Evolutionary conservation across 2,888 invertebrate species (phyloP).

Genomic region (Acrobasis consociella): DNA sequence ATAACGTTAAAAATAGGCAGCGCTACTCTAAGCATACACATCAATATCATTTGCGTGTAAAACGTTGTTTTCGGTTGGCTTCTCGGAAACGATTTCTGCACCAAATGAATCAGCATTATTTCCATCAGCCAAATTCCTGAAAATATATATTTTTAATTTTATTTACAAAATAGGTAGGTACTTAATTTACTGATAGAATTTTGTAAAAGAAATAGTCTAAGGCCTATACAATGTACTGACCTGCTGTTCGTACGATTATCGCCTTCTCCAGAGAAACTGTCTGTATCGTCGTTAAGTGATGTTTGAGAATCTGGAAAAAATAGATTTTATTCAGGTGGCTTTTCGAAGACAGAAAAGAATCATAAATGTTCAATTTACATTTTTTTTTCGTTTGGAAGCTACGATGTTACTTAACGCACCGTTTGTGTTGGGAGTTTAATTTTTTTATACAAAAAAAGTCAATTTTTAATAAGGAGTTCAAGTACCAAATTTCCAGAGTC

Average conservation of each 20-base stretch:
- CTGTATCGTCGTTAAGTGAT: constrained; percentile 78
- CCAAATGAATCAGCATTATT: constrained; percentile 53
- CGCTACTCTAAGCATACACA: constrained; percentile 47
- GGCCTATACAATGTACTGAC: constrained; percentile 36
- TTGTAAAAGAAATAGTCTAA: too few relatives aligned
- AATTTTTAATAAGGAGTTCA: too few relatives aligned
- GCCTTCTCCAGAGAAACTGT: constrained; percentile 70
- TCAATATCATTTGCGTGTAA: constrained; percentile 55
- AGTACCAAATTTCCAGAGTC: too few relatives aligned
- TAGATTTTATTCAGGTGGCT: too few relatives aligned
- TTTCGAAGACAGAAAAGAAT: too few relatives aligned
- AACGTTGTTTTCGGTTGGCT: constrained; percentile 56
- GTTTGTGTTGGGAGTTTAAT: too few relatives aligned
- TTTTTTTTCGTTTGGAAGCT: too few relatives aligned
- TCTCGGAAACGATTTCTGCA: constrained; percentile 55
- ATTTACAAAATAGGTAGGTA: neutral
- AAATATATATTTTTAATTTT: constrained; percentile 32
- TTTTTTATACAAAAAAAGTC: too few relatives aligned
- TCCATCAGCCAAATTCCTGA: constrained; percentile 56
- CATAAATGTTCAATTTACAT: too few relatives aligned
- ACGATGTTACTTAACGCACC: too few relatives aligned
- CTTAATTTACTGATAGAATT: too few relatives aligned
- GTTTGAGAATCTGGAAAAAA: constrained; percentile 75
- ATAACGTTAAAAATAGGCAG: neutral
- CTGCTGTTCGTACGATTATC: constrained; percentile 56